phyloP scores from a whole-genome alignment of 2,888 invertebrate genomes.

The Magallana nippona region DNA sequence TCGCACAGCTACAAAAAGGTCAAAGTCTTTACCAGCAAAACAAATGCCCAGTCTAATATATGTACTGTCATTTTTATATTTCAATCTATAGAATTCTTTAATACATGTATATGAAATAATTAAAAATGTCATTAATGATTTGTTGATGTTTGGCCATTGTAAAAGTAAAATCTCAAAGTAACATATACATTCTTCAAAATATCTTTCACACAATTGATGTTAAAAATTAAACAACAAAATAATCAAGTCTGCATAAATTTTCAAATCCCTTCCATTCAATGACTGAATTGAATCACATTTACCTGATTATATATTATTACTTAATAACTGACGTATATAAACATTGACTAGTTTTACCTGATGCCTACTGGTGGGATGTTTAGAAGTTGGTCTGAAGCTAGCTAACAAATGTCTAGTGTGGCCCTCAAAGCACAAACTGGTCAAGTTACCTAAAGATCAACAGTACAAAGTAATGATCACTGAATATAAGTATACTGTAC shows the following conservation, averaged over 20 bases:
- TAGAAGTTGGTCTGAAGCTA: conserved; percentile 85
- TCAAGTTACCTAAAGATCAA: conserved; percentile 81
- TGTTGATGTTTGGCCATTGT: too few relatives aligned
- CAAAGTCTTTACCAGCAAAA: neutral
- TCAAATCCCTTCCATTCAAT: too few relatives aligned
- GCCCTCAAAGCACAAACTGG: conserved; percentile 87
- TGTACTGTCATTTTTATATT: too few relatives aligned
- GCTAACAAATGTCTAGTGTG: conserved; percentile 85
- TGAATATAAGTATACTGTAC: neutral
- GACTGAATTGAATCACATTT: too few relatives aligned
- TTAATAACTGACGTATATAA: conserved; percentile 80
- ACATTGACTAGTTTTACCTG: conserved; percentile 59
- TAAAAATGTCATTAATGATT: too few relatives aligned
- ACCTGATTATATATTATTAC: conserved; percentile 79
- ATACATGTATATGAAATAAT: too few relatives aligned
- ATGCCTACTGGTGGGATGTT: conserved; percentile 81
- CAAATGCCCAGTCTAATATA: neutral
- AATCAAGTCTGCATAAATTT: neutral
- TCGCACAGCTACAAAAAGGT: conserved; percentile 71
- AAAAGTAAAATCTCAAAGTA: too few relatives aligned
- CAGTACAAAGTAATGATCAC: neutral
- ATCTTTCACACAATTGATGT: neutral
- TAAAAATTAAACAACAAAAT: neutral
- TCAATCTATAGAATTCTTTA: too few relatives aligned
- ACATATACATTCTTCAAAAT: too few relatives aligned